phyloP scores from a whole-genome alignment of 1,140 invertebrate species.

The Gonatopus flavifemur region DNA sequence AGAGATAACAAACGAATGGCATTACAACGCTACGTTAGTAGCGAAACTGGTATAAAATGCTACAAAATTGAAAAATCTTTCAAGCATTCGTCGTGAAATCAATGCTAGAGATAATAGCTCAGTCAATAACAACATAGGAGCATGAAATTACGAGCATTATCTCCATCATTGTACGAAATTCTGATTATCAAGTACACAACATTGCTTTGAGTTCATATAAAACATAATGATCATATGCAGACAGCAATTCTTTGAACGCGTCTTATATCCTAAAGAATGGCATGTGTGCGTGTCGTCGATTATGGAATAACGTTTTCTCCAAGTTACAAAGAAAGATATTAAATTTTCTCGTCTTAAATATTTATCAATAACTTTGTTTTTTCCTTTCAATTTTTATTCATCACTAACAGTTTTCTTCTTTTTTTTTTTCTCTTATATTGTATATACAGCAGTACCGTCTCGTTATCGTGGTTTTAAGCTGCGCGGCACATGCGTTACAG shows the following conservation, averaged over 20 bases:
- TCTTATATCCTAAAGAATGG: constrained; percentile 39
- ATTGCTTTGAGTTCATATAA: no score
- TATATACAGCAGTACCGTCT: constrained; percentile 49
- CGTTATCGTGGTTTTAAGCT: constrained; percentile 33
- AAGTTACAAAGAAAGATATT: constrained; percentile 25
- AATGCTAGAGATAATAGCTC: no score
- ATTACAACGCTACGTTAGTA: no score
- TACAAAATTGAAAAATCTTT: no score
- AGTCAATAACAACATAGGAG: no score
- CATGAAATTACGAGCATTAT: no score
- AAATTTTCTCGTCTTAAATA: constrained; percentile 10
- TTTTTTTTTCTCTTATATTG: no score
- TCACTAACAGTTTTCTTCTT: constrained; percentile 45
- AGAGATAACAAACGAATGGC: no score
- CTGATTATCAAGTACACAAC: no score
- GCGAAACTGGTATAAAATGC: no score
- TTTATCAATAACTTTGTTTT: constrained; percentile 20
- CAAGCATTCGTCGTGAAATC: no score
- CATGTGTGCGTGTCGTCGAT: constrained; percentile 34
- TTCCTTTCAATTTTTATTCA: constrained; percentile 28
- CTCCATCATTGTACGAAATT: no score
- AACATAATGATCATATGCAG: constrained; percentile 42
- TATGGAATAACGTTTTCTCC: constrained; percentile 3
- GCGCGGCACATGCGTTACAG: constrained; percentile 48
- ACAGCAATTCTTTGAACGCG: constrained; percentile 33